A percentile compares a stretch with the other conserved stretches of the same genome.
Evolutionary conservation across 2,113 vertebrate genomes (phyloP).

Genomic region (Chaenogobius annularis): DNA sequence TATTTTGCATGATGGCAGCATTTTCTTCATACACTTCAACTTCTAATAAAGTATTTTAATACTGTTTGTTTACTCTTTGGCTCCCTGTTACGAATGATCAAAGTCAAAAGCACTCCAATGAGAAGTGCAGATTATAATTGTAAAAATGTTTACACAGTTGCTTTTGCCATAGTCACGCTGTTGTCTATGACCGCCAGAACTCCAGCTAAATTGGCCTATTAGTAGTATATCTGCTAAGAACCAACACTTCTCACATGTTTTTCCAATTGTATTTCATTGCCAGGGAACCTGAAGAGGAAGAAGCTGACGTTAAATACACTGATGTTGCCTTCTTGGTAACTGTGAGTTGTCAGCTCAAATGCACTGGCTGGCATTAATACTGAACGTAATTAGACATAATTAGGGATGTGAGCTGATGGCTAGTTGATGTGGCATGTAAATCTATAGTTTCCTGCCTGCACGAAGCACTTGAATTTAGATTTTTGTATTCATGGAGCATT

Average conservation of each 20-base stretch:
- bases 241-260: slow-evolving; percentile 9
- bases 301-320: slow-evolving; percentile 18
- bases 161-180: slow-evolving; percentile 6
- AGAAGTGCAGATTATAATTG: slow-evolving; percentile 8
- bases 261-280: slow-evolving; percentile 13
- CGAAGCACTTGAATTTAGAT: neutral
- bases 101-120: slow-evolving; percentile 12
- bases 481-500: slow-evolving; percentile 4
- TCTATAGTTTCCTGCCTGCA: slow-evolving; percentile 16
- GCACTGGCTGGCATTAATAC: slow-evolving; percentile 39
- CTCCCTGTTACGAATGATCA: slow-evolving; percentile 15
- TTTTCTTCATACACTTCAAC: slow-evolving; percentile 16
- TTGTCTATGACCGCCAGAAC: slow-evolving; percentile 13
- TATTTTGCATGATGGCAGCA: slow-evolving; percentile 42
- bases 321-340: slow-evolving; percentile 30
- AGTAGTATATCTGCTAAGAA: neutral
- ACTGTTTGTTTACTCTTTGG: slow-evolving; percentile 14
- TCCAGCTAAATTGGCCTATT: slow-evolving; percentile 7
- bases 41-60: slow-evolving; percentile 22
- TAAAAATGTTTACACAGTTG: slow-evolving; percentile 28
- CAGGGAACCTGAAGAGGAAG: slow-evolving; percentile 18
- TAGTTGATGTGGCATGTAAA: slow-evolving; percentile 19
- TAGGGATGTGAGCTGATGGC: slow-evolving; percentile 30
- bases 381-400: slow-evolving; percentile 48
- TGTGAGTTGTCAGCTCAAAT: slow-evolving; percentile 42